Conservation (phyloP, 2,797 vertebrate genomes). For the Melanotaenia parkinsoni region DNA sequence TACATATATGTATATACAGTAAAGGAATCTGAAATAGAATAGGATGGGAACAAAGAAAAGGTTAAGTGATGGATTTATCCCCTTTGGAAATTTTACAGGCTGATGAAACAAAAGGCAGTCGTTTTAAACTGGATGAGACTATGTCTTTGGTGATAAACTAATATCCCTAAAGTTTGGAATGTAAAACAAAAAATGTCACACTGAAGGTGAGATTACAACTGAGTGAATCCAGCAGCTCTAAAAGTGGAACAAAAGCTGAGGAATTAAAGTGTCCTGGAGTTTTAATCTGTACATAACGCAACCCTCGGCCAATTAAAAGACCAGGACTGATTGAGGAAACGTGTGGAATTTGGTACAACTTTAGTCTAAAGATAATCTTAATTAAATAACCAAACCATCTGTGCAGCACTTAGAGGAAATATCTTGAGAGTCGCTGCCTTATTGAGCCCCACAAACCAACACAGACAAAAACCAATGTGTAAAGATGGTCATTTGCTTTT, state of each 20-base stretch:
- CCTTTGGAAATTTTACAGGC: constrained; percentile 55
- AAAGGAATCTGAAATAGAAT: constrained; percentile 42
- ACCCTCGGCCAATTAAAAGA: not conserved
- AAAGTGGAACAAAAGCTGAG: constrained; percentile 16
- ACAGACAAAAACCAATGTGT: not conserved
- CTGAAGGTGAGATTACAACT: constrained; percentile 18
- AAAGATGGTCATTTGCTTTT: not conserved
- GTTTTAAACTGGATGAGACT: constrained; percentile 50
- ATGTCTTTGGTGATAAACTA: constrained; percentile 76
- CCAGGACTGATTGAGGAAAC: not conserved
- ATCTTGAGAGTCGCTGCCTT: not conserved
- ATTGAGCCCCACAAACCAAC: not conserved
- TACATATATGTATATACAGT: constrained; percentile 80
- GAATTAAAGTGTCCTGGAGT: constrained; percentile 21
- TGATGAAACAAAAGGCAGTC: constrained; percentile 45
- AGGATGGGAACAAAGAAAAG: constrained; percentile 1
- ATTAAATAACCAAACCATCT: constrained; percentile 3
- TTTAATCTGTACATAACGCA: constrained; percentile 3
- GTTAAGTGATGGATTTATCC: constrained; percentile 46
- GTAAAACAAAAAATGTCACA: constrained; percentile 30
- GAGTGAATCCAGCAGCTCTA: constrained; percentile 33
- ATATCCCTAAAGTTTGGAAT: constrained; percentile 67
- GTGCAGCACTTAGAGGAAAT: constrained; percentile 15
- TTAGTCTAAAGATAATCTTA: constrained; percentile 12
- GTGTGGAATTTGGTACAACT: constrained; percentile 5